A percentile compares a stretch with the other conserved stretches of the same genome.
phyloP scores from a whole-genome alignment of 2,888 invertebrate genomes.

The Tenodera sinensis region DNA sequence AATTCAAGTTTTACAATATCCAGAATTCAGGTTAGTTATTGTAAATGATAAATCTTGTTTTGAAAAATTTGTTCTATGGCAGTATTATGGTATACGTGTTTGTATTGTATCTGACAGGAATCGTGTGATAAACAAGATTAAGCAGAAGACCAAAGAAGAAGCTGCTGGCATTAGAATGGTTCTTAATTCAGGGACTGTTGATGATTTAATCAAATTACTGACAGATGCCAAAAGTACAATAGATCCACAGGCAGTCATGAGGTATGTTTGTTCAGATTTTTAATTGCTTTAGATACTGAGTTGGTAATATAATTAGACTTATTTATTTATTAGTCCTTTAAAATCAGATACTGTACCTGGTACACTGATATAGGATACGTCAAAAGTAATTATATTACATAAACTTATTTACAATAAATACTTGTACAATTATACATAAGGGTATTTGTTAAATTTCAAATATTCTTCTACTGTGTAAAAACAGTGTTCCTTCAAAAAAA shows the following conservation, averaged over 20 bases:
- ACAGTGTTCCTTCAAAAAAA: no score
- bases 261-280: background rate
- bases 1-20: background rate
- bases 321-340: no score
- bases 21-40: background rate
- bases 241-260: background rate
- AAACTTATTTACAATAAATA: no score
- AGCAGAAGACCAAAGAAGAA: background rate
- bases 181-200: background rate
- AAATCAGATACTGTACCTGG: no score
- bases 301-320: no score
- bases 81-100: background rate
- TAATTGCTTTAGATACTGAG: no score
- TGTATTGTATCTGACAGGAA: background rate
- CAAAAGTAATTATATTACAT: no score
- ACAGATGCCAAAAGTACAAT: background rate
- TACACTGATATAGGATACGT: no score
- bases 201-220: background rate
- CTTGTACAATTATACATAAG: no score
- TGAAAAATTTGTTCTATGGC: no score
- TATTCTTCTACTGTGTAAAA: no score
- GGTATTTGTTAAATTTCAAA: no score
- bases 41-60: background rate
- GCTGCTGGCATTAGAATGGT: background rate
- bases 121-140: background rate